Evolutionary conservation across 2,113 vertebrate genomes (phyloP).

Genomic region (Formicarius rufipectus): DNA sequence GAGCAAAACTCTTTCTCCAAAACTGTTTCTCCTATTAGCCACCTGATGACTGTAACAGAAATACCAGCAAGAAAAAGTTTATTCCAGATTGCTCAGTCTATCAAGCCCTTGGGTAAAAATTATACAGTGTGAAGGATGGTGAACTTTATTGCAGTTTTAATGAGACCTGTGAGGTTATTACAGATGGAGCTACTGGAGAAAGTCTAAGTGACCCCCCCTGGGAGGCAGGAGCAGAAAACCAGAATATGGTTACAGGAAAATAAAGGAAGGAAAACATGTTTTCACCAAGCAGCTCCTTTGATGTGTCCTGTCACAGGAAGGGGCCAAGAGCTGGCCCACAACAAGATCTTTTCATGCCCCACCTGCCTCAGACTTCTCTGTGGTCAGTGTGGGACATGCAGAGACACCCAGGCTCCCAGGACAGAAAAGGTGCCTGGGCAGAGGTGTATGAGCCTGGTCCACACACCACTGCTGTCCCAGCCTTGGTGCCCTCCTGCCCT

Average conservation of each 20-base stretch:
- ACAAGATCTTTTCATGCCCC: neutral
- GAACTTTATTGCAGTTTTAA: neutral
- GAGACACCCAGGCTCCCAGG: neutral
- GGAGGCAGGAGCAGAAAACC: neutral
- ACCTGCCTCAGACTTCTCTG: neutral
- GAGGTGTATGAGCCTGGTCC: neutral
- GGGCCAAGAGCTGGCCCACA: neutral
- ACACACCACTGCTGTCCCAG: neutral
- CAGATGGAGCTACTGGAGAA: neutral
- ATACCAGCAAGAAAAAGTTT: neutral
- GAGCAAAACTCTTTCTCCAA: neutral
- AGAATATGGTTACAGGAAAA: neutral
- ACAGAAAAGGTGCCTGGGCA: neutral
- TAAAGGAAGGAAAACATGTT: neutral
- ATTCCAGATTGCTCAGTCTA: neutral
- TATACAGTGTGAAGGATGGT: rapidly evolving
- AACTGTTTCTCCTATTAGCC: neutral
- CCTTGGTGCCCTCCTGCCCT: neutral
- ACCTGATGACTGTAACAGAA: neutral
- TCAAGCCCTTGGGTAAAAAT: neutral
- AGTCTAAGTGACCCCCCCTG: neutral
- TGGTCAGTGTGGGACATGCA: neutral
- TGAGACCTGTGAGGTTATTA: neutral
- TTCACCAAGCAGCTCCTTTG: neutral
- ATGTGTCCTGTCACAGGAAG: neutral